Percentiles rank a stretch among this genome's conserved stretches.
These are phyloP conservation scores for Tiphia femorata DNA, from an alignment of 2,888 invertebrate genomes.

Conservation along the genomic window DNA sequence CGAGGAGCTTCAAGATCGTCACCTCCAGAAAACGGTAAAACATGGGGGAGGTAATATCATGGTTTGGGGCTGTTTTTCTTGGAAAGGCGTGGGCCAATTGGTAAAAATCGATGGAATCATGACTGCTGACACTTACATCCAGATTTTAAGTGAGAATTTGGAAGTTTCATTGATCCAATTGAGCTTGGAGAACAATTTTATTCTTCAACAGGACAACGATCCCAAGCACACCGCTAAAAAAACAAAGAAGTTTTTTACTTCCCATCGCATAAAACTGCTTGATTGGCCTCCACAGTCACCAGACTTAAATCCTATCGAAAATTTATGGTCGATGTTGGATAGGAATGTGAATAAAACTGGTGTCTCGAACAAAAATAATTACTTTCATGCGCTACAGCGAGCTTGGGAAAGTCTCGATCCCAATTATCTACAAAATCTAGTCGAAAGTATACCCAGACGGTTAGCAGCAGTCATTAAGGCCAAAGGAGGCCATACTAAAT, in stretches of 20 bases:
- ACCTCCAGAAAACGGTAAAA: slow-evolving; percentile 8
- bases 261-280: not conserved
- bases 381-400: not conserved
- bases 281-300: not conserved
- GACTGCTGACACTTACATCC: slow-evolving; percentile 4
- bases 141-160: slow-evolving; percentile 14
- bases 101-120: slow-evolving; percentile 9
- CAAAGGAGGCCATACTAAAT: slow-evolving; percentile 19
- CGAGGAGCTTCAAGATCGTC: too few relatives aligned
- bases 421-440: too few relatives aligned
- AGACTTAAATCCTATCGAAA: not conserved
- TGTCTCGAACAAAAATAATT: slow-evolving; percentile 11
- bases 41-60: slow-evolving; percentile 10
- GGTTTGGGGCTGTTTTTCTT: too few relatives aligned
- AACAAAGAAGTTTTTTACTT: slow-evolving; percentile 1
- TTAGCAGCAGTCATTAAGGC: slow-evolving; percentile 13
- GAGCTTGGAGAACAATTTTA: too few relatives aligned
- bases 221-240: too few relatives aligned
- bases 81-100: slow-evolving; percentile 1
- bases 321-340: not conserved
- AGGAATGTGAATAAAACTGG: not conserved
- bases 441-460: not conserved
- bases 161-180: too few relatives aligned
- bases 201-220: not conserved
- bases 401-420: not conserved